Conservation (phyloP, 2,113 vertebrate species). For the Sterna hirundo region DNA sequence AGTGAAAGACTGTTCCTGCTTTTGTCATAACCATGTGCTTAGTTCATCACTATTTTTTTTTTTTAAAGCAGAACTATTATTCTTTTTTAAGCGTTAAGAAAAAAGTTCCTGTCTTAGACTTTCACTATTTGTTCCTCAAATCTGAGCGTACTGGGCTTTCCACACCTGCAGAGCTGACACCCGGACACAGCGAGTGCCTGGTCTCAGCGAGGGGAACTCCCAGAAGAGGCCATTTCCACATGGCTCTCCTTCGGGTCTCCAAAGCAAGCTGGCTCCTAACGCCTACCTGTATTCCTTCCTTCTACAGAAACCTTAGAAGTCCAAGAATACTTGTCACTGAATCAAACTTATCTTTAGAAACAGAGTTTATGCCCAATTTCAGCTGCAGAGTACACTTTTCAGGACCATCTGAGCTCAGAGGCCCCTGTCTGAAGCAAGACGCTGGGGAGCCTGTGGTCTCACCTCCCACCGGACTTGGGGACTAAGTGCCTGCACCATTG, state of each 20-base stretch:
- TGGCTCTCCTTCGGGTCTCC: background rate
- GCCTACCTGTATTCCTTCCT: background rate
- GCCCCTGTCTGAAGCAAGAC: background rate
- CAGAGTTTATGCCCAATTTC: background rate
- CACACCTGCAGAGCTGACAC: background rate
- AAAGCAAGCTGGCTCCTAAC: background rate
- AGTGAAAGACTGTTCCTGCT: background rate
- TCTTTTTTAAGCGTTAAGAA: background rate
- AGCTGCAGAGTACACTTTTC: background rate
- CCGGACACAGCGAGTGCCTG: rapidly evolving
- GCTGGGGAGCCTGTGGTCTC: background rate
- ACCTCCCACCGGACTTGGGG: too few species aligned
- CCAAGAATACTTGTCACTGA: background rate
- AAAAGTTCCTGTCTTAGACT: background rate
- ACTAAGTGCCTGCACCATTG: background rate
- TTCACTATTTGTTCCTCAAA: background rate
- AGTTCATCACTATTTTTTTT: rapidly evolving
- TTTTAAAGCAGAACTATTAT: background rate
- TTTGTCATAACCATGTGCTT: background rate
- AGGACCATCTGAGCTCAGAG: background rate
- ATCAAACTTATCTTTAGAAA: background rate
- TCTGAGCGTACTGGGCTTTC: background rate
- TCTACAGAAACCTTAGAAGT: background rate
- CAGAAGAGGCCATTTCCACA: background rate
- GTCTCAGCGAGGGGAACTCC: rapidly evolving